Evolutionary conservation across 2,797 vertebrate genomes (phyloP), one percentile per base, ranked within the genome.

Genomic region (Molossus alvarezi): DNA sequence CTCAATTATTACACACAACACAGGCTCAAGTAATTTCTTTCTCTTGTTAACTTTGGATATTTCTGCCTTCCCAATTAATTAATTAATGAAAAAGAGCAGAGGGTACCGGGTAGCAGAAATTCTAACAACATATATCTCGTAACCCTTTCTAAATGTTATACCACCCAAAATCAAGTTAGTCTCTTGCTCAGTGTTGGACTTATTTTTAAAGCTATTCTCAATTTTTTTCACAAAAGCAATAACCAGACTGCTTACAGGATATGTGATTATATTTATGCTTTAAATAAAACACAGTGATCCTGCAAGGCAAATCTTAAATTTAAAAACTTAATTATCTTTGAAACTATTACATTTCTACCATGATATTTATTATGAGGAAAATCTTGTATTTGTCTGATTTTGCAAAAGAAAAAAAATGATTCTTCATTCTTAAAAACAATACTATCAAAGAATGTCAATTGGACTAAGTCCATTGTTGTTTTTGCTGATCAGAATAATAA

Each of bases 401-500:
- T 75, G 5, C 4, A 93, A 71, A 4, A 83, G 11, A 27, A 77
- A 85, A 76, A 77, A n/a, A 53, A 23, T 15, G 0, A 23, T 60
- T 51, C 23, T 75, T 80, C 18, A 65, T 73, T 67, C 21, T 93
- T 89, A 76, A 96, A 90, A 77, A 6, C 3, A 69, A 8, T 23
- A 83, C 18, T 41, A 87, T 58, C n/a, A 72, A 33, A 84, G 23
- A 75, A 1, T 41, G 3, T 80, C 17, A 72, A 29, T 2, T 69
- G 60, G 0, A 87, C 41, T 84, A 90, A 92, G 53, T 84, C 29
- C 62, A 7, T 23, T 88, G 33, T 14, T 57, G 11, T 85, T 94
- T 93, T 91, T 87, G 11, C n/a, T 95, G 82, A 96, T 89, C n/a
- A 84, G 86, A 76, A 41, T 84, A 64, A 69, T 14, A 95, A 88